Evolutionary conservation across 1,140 invertebrate species (phyloP), one percentile per base, ranked within the genome.

Genomic region (Mycetomoellerius zeteki): DNA sequence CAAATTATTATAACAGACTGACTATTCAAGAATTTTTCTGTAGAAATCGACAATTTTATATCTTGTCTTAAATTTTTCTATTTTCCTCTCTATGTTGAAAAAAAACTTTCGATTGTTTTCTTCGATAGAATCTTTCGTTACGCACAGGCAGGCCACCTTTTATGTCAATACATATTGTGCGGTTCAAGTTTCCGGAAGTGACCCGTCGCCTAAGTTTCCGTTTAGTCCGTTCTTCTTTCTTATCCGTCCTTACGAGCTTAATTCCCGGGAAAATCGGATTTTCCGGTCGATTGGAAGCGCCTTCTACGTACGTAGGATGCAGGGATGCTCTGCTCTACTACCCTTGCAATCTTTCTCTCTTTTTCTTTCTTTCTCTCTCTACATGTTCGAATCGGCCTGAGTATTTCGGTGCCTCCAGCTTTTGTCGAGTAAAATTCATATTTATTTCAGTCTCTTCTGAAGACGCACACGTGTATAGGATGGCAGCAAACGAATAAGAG

Each of bases 201-300:
- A 82, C 80, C 52, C 24, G 56, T 64, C 37, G 54, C 21, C 47
- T 77, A 47, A 81, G 64, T 81, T 82, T 56, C 52, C 73, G 72
- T 75, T 81, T 85, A 69, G 47, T 69, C 47, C 56, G 71, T 89
- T 88, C 85, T 85, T 77, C 75, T 76, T 82, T 85, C 86, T 86
- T 77, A 50, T 58, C 78, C 77, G 81, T 75, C 85, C 80, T 91
- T 85, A 47, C 64, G 85, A 54, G 71, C 84, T 88, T 92, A 90
- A 93, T 93, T 93, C 89, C 84, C 88, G 76, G 86, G 90, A 90
- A 92, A 92, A 93, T 75, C 84, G 89, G 92, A 93, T 93, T 92
- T 93, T 92, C 88, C 90, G 88, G 47, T 78, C 91, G 92, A 93
- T 93, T 89, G 88, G 85, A 65, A 65, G 21, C 77, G 78, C 85